Percentiles rank a stretch among this genome's conserved stretches.
Evolutionary conservation across 2,113 vertebrate species (phyloP).

Genomic region (Oceanites oceanicus): DNA sequence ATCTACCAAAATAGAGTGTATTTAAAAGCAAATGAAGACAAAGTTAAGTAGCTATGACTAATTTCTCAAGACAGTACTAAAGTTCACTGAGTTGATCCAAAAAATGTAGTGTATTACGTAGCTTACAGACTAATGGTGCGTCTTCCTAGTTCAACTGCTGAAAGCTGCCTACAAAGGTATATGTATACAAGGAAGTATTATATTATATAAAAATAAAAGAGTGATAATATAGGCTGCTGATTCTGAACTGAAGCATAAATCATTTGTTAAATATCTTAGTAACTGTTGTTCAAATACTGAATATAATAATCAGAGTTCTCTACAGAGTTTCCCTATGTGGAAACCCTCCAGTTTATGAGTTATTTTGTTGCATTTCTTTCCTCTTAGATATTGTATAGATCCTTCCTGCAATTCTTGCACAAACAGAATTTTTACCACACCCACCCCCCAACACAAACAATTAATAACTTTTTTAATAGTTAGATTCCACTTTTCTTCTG

Average conservation of each 20-base stretch:
- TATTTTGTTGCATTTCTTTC: background rate
- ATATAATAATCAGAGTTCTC: background rate
- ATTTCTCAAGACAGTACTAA: conserved; percentile 4
- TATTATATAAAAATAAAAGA: background rate
- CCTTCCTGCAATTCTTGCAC: background rate
- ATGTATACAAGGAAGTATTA: background rate
- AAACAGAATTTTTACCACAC: background rate
- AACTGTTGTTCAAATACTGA: background rate
- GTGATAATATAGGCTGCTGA: background rate
- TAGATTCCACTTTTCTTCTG: background rate
- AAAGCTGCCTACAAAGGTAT: background rate
- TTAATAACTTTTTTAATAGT: background rate
- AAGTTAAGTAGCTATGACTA: conserved; percentile 33
- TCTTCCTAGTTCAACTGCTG: background rate
- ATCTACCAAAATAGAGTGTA: background rate
- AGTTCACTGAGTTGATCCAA: background rate
- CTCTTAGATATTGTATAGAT: background rate
- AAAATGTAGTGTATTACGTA: background rate
- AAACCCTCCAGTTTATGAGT: background rate
- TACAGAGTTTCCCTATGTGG: background rate
- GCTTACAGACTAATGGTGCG: background rate
- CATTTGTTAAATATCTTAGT: background rate
- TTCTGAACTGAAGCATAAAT: background rate
- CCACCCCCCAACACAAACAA: background rate
- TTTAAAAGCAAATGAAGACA: conserved; percentile 42